Conservation (phyloP, 2,113 vertebrate genomes). For the Ailuropoda melanoleuca region DNA sequence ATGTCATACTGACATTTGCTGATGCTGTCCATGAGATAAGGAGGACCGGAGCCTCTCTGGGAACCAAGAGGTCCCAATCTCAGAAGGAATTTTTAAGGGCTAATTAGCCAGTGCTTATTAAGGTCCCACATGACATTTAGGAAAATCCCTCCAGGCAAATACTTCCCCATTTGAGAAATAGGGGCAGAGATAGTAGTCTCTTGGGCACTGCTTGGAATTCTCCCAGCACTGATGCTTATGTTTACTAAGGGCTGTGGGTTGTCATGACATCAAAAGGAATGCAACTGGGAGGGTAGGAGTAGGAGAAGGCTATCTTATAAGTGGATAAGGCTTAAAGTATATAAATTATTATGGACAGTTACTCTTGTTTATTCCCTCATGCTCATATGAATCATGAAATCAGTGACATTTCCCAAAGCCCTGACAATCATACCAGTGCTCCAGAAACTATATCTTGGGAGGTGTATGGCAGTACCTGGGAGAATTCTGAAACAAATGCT, state of each 20-base stretch:
- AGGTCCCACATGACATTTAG: background rate
- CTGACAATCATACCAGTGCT: background rate
- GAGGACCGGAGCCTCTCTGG: background rate
- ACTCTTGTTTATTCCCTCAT: background rate
- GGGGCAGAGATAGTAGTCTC: background rate
- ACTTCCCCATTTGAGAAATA: background rate
- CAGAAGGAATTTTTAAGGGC: background rate
- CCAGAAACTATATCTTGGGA: background rate
- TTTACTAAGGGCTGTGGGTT: background rate
- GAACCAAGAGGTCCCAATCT: background rate
- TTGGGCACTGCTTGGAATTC: background rate
- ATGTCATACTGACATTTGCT: background rate
- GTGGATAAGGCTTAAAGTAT: background rate
- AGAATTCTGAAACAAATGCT: background rate
- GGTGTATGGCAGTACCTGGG: accelerated
- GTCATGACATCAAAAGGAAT: background rate
- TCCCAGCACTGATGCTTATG: background rate
- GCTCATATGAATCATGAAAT: background rate
- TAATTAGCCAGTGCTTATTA: background rate
- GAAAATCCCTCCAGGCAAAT: background rate
- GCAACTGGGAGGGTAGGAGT: background rate
- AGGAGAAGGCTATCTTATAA: background rate
- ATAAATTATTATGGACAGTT: background rate
- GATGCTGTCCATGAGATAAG: background rate
- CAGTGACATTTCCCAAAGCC: background rate